A percentile compares a stretch with the other conserved stretches of the same genome.
phyloP scores from a whole-genome alignment of 2,888 invertebrate species.

The Synanthedon vespiformis region DNA sequence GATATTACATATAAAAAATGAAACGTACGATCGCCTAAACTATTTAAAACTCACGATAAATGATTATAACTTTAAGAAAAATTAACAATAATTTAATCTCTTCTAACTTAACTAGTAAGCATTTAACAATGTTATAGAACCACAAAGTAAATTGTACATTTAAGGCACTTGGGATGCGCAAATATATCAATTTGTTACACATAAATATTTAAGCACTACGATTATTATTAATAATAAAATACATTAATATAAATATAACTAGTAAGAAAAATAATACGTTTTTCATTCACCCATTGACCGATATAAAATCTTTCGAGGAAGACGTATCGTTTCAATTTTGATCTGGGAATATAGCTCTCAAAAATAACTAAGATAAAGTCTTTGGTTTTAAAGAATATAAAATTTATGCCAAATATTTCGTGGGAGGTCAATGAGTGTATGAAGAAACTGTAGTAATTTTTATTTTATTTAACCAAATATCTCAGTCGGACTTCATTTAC shows the following conservation, averaged over 20 bases:
- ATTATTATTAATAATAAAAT: slow-evolving; percentile 40
- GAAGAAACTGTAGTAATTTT: slow-evolving; percentile 33
- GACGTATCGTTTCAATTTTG: slow-evolving; percentile 35
- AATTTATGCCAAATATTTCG: slow-evolving; percentile 34
- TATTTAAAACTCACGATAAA: not conserved
- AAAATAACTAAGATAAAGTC: slow-evolving; percentile 37
- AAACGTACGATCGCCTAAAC: not conserved
- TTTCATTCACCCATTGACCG: slow-evolving; percentile 48
- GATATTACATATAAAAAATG: not conserved
- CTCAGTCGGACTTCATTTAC: slow-evolving; percentile 34
- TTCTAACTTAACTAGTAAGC: slow-evolving; percentile 59
- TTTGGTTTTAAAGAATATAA: slow-evolving; percentile 55
- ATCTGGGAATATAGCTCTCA: slow-evolving; percentile 30
- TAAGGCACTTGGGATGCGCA: slow-evolving; percentile 65
- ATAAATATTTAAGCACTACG: slow-evolving; percentile 60
- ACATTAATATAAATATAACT: slow-evolving; percentile 39
- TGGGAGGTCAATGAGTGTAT: slow-evolving; percentile 47
- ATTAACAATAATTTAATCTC: slow-evolving; percentile 71
- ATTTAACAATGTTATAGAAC: slow-evolving; percentile 62
- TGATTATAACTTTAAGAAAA: slow-evolving; percentile 52
- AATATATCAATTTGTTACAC: slow-evolving; percentile 39
- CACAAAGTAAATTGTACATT: slow-evolving; percentile 62
- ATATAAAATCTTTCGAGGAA: slow-evolving; percentile 29
- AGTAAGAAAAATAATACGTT: slow-evolving; percentile 16
- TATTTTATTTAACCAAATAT: slow-evolving; percentile 40